Percentiles rank a stretch among this genome's conserved stretches.
Conservation (phyloP, 2,113 vertebrate genomes). For the Psophia crepitans region DNA sequence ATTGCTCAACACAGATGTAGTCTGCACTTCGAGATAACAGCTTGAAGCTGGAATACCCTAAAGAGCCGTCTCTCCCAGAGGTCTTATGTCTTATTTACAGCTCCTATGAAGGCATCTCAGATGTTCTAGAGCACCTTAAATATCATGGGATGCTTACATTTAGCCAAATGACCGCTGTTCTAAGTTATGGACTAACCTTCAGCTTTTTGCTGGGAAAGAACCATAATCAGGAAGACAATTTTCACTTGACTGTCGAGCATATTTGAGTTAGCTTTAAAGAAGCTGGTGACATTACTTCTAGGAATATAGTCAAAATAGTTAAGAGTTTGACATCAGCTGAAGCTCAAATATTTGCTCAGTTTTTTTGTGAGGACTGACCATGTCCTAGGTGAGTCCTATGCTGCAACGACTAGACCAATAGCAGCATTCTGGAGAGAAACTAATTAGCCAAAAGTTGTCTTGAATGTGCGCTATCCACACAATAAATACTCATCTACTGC, state of each 20-base stretch:
- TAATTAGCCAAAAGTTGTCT: neutral
- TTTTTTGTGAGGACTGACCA: neutral
- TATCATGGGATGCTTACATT: neutral
- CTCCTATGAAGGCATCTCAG: neutral
- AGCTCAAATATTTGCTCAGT: neutral
- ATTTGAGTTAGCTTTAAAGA: neutral
- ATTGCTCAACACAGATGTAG: neutral
- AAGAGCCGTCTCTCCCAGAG: neutral
- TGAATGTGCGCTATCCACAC: too few species aligned
- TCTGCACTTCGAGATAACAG: neutral
- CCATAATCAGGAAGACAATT: neutral
- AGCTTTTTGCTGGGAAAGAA: neutral
- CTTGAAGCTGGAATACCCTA: neutral
- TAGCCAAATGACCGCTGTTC: neutral
- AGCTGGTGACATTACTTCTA: neutral
- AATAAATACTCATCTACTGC: neutral
- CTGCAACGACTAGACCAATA: neutral
- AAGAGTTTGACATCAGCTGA: neutral
- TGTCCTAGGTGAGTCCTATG: neutral
- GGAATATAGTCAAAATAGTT: neutral
- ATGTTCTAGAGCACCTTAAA: neutral
- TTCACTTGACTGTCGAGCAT: neutral
- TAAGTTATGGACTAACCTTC: neutral
- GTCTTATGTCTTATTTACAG: neutral
- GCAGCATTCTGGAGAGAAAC: neutral